Evolutionary conservation across 2,797 vertebrate species (phyloP).

Genomic region (Pipistrellus kuhlii): DNA sequence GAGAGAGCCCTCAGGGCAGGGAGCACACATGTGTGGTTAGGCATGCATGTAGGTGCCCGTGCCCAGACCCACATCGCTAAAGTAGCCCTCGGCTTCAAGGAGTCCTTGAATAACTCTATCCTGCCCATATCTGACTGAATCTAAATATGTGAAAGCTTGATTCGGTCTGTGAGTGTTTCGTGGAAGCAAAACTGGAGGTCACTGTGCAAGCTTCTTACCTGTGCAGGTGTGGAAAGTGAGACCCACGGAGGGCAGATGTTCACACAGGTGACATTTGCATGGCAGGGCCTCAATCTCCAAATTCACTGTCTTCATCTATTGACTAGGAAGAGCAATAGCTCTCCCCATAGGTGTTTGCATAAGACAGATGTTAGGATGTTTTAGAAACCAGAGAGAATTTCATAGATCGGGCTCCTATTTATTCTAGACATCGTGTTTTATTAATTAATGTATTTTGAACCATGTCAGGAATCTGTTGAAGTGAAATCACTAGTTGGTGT

Average conservation of each 20-base stretch:
- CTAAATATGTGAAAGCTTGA: neutral
- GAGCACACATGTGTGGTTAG: neutral
- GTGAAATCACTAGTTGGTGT: neutral
- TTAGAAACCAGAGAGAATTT: neutral
- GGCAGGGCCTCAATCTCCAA: neutral
- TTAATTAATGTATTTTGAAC: neutral
- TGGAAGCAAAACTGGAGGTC: neutral
- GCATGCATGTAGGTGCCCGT: rapidly evolving
- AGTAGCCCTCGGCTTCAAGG: neutral
- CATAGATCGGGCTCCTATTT: neutral
- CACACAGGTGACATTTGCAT: neutral
- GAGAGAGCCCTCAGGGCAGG: rapidly evolving
- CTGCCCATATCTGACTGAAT: neutral
- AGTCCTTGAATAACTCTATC: neutral
- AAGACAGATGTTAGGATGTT: neutral
- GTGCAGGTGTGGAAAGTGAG: neutral
- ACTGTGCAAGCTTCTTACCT: neutral
- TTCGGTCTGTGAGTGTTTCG: neutral
- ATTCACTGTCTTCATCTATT: neutral
- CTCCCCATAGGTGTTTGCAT: neutral
- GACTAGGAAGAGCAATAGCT: neutral
- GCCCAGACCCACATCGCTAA: neutral
- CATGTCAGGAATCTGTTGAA: neutral
- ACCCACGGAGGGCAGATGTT: neutral
- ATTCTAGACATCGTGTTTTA: neutral